A percentile compares a stretch with the other conserved stretches of the same genome.
Evolutionary conservation across 23 tunicate species (phyloP).

Genomic region (Halocynthia aurantium): DNA sequence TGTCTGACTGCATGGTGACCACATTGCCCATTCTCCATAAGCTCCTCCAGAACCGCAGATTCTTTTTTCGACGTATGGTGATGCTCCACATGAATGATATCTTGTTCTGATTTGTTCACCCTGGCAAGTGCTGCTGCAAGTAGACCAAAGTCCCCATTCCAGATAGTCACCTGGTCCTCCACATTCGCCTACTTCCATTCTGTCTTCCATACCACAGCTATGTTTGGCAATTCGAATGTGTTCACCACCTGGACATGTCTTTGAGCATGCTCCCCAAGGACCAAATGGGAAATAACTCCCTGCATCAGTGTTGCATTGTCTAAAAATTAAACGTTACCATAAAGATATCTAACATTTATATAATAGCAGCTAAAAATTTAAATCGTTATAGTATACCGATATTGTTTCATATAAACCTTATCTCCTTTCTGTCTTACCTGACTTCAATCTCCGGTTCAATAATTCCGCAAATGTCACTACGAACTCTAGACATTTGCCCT

Average conservation of each 20-base stretch:
- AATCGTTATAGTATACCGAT: no score
- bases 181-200: conserved; percentile 56
- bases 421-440: background rate
- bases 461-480: conserved; percentile 47
- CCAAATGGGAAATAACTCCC: conserved; percentile 43
- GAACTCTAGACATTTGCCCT: conserved; percentile 25
- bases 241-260: conserved; percentile 83
- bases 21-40: conserved; percentile 53
- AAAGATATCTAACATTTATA: no score
- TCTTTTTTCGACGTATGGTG: conserved; percentile 38
- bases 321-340: background rate
- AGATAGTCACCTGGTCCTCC: conserved; percentile 70
- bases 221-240: conserved; percentile 44
- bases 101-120: conserved; percentile 47
- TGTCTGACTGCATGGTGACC: conserved; percentile 70
- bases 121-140: conserved; percentile 77
- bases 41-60: conserved; percentile 68
- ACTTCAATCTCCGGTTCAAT: conserved; percentile 18
- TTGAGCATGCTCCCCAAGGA: conserved; percentile 79
- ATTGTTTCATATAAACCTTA: no score
- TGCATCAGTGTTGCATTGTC: conserved; percentile 63
- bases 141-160: conserved; percentile 70
- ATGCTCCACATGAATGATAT: conserved; percentile 51
- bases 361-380: no score
- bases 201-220: conserved; percentile 49